Base-by-base conservation (phyloP, 2,888 invertebrate species). In the Plusia festucae region DNA sequence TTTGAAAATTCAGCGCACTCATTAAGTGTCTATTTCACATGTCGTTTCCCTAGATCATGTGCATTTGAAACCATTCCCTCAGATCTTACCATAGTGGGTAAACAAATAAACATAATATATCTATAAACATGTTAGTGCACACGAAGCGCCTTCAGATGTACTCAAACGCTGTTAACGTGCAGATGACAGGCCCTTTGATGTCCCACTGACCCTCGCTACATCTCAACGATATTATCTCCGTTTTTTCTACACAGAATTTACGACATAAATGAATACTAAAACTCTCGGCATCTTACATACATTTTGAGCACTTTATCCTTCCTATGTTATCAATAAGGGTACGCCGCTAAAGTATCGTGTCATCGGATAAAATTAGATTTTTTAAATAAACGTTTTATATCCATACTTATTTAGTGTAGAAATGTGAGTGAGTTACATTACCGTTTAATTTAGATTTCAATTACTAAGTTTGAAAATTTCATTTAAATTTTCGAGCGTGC, bases 181-280 rank as follows among this genome's bases (percentile, higher is more conserved):
- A 66, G 68, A 70, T 67, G 60, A 60, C 53, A 66, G 59, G 53
- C 55, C 70, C 72, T 80, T 82, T 82, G 81, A 80, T 78, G 71
- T 63, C 34, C 46, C 69, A 18, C 65, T 63, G 82, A 76, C 80
- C 60, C 67, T 63, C 66, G 68, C 65, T 46, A 57, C 60, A 51
- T 65, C 76, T 74, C 67, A 69, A 78, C 60, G 76, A 75, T 78
- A 73, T 76, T 65, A 78, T 78, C 76, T 71, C 75, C 64, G n/a
- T 70, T 78, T 82, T 68, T 61, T 44, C 60, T 57, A 16, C 58
- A 57, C 52, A 75, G 49, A 51, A 70, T 66, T 68, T 70, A 79
- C 68, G 64, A 68, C 52, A 53, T 24, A 64, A 69, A 67, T 66
- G 52, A 70, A 68, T 73, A 66, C 53, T 56, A 57, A 61, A 64